phyloP scores from a whole-genome alignment of 1,140 invertebrate species.

The Ptiloglossa arizonensis region DNA sequence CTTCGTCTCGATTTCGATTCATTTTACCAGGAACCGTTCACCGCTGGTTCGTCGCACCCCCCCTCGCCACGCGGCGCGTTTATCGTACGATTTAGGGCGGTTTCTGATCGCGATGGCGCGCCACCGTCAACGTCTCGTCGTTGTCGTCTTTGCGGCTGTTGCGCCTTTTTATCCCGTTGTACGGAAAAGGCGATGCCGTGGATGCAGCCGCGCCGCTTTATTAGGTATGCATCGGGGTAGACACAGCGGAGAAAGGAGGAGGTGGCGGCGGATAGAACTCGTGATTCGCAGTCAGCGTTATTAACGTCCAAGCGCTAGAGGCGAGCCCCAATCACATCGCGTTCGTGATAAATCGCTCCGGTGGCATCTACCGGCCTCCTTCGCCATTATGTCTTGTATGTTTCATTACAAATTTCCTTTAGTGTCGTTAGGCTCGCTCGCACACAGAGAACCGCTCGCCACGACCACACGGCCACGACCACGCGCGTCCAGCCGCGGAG shows the following conservation, averaged over 20 bases:
- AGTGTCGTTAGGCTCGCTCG: slow-evolving; percentile 64
- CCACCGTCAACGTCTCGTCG: slow-evolving; percentile 18
- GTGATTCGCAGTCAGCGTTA: slow-evolving; percentile 73
- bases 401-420: slow-evolving; percentile 79
- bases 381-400: slow-evolving; percentile 76
- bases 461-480: slow-evolving; percentile 10
- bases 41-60: no score
- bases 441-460: no score
- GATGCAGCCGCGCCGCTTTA: slow-evolving; percentile 73
- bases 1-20: no score
- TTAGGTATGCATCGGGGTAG: slow-evolving; percentile 75
- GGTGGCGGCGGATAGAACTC: slow-evolving; percentile 61
- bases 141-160: slow-evolving; percentile 32
- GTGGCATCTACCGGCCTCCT: slow-evolving; percentile 70
- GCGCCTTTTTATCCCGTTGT: slow-evolving; percentile 50
- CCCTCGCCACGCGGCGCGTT: background rate
- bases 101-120: slow-evolving; percentile 20
- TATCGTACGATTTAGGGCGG: slow-evolving; percentile 12
- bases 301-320: slow-evolving; percentile 77
- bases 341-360: slow-evolving; percentile 80
- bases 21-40: no score
- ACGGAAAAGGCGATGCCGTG: slow-evolving; percentile 64
- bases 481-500: background rate
- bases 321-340: slow-evolving; percentile 79
- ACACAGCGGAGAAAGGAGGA: slow-evolving; percentile 50